Evolutionary conservation across 2,797 vertebrate genomes (phyloP), one percentile per base, ranked within the genome.

Genomic region (Sebastes iracundus): DNA sequence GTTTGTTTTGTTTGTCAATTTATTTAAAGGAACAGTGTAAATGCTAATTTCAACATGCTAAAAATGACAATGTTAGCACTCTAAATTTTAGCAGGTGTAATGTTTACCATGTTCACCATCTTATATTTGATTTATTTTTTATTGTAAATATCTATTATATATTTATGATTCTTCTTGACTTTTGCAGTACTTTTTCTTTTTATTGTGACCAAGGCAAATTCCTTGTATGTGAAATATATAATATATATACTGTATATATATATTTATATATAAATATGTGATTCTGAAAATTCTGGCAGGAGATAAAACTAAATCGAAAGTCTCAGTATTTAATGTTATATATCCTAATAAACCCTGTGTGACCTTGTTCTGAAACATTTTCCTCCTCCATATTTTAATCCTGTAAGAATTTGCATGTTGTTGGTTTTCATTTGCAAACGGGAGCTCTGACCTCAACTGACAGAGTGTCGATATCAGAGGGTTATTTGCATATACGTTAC

Each of bases 401-500:
- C 14, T 16, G 46, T 27, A 16, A 27, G 3, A 46, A 71, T 92
- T 91, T 91, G 79, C 77, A 91, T 86, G 20, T 32, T 4, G n/a
- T 66, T 56, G 65, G 25, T 69, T 88, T 83, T 46, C 2, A 75
- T 89, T 83, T 82, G 61, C 71, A 69, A 27, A 35, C 1, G 4
- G 11, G 11, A 52, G 4, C 61, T 70, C 6, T 6, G 58, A 67
- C 55, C 35, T 68, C 71, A 75, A 71, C 73, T 2, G 75, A 28
- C 27, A 4, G 1, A 6, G 25, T 8, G 42, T 6, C 0, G 3
- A 25, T 81, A 75, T 76, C 74, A 62, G 11, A n/a, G 3, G 20
- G 4, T 32, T 3, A 75, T 92, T 93, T 92, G 82, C 73, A 90
- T 92, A 58, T 60, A 81, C 70, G 86, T 88, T 87, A 85, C 35